A percentile compares a stretch with the other conserved stretches of the same genome.
Conservation (phyloP, 2,888 invertebrate genomes). For the Melanchra persicariae region DNA sequence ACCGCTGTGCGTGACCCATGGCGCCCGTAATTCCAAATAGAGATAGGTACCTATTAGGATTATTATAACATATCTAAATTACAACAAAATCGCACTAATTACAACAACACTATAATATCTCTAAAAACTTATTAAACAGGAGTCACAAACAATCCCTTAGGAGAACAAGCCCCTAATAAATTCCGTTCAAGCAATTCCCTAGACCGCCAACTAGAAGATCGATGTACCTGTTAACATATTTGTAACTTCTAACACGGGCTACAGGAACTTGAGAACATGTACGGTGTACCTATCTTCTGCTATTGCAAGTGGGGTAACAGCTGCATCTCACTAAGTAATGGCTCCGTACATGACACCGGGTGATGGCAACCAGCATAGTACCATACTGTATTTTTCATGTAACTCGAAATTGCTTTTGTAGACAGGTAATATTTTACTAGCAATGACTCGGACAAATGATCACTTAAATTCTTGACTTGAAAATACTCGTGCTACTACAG, state of each 20-base stretch:
- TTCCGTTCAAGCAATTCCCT: conserved; percentile 75
- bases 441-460: conserved; percentile 55
- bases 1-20: too few species aligned
- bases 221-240: conserved; percentile 78
- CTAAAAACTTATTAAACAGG: conserved; percentile 18
- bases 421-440: conserved; percentile 55
- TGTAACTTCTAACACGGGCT: conserved; percentile 61
- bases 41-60: too few species aligned
- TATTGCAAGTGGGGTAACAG: conserved; percentile 58
- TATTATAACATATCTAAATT: too few species aligned
- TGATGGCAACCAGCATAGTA: conserved; percentile 34
- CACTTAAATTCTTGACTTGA: conserved; percentile 28
- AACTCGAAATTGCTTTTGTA: conserved; percentile 56
- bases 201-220: conserved; percentile 72
- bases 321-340: conserved; percentile 61
- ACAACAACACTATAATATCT: background rate
- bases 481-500: background rate
- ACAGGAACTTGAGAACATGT: conserved; percentile 55
- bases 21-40: too few species aligned
- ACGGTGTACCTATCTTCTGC: conserved; percentile 52
- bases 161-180: conserved; percentile 74
- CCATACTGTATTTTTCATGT: conserved; percentile 58
- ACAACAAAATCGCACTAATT: conserved; percentile 1
- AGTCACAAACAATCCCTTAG: conserved; percentile 40
- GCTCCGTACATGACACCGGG: conserved; percentile 35